Conservation (phyloP, 2,888 invertebrate species). For the Agapostemon virescens region DNA sequence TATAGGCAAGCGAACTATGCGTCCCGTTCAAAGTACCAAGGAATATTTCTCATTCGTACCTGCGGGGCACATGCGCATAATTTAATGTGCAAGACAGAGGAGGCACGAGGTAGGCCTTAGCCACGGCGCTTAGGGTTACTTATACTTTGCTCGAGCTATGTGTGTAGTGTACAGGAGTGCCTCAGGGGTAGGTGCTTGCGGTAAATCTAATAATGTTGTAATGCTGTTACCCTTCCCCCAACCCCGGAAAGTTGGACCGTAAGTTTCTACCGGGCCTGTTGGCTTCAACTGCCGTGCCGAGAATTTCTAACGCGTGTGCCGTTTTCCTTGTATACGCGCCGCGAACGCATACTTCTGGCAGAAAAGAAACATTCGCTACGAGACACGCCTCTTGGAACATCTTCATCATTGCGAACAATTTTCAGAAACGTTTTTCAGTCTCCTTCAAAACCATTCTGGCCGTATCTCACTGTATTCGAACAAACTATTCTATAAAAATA, state of each 20-base stretch:
- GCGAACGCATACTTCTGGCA: conserved; percentile 3
- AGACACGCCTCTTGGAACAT: neutral
- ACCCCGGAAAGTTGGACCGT: conserved; percentile 73
- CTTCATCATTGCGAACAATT: neutral
- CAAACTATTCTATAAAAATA: too few relatives aligned
- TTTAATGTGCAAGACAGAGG: conserved; percentile 62
- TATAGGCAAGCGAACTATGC: neutral
- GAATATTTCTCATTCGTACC: conserved; percentile 42
- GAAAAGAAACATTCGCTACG: neutral
- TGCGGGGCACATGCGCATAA: conserved; percentile 63
- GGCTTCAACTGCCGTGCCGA: conserved; percentile 73
- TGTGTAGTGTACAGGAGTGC: conserved; percentile 67
- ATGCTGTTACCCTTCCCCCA: conserved; percentile 76
- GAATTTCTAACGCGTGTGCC: conserved; percentile 74
- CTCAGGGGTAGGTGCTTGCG: conserved; percentile 79
- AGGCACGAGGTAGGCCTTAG: conserved; percentile 52
- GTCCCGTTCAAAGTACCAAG: conserved; percentile 2
- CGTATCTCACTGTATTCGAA: too few relatives aligned
- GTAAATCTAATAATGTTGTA: conserved; percentile 80
- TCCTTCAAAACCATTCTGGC: too few relatives aligned
- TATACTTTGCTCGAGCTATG: conserved; percentile 67
- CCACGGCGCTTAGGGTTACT: conserved; percentile 71
- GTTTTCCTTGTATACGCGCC: conserved; percentile 50
- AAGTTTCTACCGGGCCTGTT: conserved; percentile 75
- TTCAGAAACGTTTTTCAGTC: neutral